Evolutionary conservation across 2,797 vertebrate genomes (phyloP).

Genomic region (Malurus leucopterus): DNA sequence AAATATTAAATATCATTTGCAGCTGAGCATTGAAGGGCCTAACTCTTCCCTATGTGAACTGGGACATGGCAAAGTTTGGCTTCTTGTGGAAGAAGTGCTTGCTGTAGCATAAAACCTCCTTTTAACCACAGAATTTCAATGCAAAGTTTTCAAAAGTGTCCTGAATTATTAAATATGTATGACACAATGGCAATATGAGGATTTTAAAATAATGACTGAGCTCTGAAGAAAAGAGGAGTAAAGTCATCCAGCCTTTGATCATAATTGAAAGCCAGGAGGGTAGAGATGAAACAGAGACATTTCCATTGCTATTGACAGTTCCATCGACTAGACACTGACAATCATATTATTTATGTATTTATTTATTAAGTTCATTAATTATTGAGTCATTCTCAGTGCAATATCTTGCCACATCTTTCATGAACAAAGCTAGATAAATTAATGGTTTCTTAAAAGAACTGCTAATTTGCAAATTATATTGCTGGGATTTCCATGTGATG

Average conservation of each 20-base stretch:
- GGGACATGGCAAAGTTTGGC: not conserved
- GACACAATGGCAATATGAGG: not conserved
- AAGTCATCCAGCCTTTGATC: not conserved
- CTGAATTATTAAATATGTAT: not conserved
- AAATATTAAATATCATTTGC: not conserved
- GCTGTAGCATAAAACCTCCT: not conserved
- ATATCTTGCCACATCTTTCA: not conserved
- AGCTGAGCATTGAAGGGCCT: not conserved
- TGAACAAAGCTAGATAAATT: not conserved
- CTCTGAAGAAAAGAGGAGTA: not conserved
- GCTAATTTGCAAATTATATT: not conserved
- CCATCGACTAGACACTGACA: not conserved
- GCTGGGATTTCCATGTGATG: not conserved
- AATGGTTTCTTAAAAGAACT: not conserved
- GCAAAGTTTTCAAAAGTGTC: not conserved
- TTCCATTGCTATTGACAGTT: not conserved
- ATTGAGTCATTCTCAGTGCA: not conserved
- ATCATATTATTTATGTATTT: not conserved
- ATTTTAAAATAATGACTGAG: not conserved
- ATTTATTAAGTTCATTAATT: not conserved
- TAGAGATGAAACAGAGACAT: not conserved
- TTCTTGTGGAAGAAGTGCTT: not conserved
- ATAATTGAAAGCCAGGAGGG: not conserved
- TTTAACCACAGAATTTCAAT: not conserved
- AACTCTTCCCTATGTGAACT: rapidly evolving